These are phyloP conservation scores for Danio choprae DNA, from an alignment of 2,797 vertebrate genomes.

Conservation along the genomic window DNA sequence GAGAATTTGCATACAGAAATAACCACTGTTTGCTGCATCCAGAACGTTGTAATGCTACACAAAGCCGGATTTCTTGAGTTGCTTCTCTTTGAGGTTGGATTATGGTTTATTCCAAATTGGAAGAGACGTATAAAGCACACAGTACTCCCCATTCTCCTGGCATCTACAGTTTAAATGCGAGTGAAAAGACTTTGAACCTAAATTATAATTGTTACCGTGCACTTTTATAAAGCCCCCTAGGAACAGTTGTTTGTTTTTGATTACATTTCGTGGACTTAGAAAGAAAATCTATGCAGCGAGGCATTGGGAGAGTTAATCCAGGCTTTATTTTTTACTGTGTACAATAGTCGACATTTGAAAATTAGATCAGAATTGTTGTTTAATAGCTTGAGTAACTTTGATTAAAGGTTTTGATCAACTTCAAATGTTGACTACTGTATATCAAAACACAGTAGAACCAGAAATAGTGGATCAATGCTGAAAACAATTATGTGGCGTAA, in stretches of 20 bases:
- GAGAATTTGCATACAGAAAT: slow-evolving; percentile 43
- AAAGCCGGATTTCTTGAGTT: slow-evolving; percentile 14
- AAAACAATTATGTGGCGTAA: too few relatives aligned
- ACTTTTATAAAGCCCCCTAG: not conserved
- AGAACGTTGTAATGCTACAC: slow-evolving; percentile 31
- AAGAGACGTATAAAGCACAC: slow-evolving; percentile 16
- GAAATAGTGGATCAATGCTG: too few relatives aligned
- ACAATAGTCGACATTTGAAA: too few relatives aligned
- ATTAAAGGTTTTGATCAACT: too few relatives aligned
- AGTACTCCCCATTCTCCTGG: not conserved
- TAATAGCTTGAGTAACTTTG: too few relatives aligned
- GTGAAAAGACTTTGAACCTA: not conserved
- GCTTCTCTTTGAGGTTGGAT: slow-evolving; percentile 25
- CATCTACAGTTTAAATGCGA: not conserved
- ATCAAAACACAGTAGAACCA: too few relatives aligned
- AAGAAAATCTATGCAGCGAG: not conserved
- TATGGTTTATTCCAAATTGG: slow-evolving; percentile 47
- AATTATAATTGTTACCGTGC: not conserved
- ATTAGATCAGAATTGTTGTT: too few relatives aligned
- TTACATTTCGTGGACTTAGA: not conserved
- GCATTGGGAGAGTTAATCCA: not conserved
- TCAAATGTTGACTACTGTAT: too few relatives aligned
- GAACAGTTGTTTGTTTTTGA: not conserved
- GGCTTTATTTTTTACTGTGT: too few relatives aligned
- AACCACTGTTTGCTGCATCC: slow-evolving; percentile 13